Percentiles rank a stretch among this genome's conserved stretches.
Conservation (phyloP, 2,797 vertebrate genomes). For the Periparus ater region DNA sequence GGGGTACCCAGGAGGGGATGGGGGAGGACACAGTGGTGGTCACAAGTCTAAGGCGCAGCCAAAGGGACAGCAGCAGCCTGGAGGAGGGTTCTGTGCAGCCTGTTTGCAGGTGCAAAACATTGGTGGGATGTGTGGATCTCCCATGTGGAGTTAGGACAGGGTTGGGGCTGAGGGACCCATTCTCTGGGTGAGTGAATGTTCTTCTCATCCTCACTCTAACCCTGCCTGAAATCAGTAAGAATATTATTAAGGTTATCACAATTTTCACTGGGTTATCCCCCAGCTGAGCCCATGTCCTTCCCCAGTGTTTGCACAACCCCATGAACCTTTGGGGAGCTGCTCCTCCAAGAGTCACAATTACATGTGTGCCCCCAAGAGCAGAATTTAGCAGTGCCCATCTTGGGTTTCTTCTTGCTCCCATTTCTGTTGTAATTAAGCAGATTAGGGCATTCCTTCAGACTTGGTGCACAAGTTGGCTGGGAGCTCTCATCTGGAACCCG, state of each 20-base stretch:
- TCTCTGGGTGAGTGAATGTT: neutral
- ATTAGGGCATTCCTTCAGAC: neutral
- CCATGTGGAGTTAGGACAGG: rapidly evolving
- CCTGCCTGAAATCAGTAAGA: neutral
- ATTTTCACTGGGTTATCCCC: neutral
- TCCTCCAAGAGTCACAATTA: neutral
- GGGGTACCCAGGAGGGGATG: rapidly evolving
- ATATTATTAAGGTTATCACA: neutral
- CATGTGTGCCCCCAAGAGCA: rapidly evolving
- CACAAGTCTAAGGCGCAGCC: neutral
- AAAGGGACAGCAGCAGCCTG: neutral
- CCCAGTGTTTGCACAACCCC: rapidly evolving
- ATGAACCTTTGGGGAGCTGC: neutral
- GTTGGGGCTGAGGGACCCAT: neutral
- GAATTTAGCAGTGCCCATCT: neutral
- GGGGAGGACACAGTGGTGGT: neutral
- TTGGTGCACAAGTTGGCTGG: too few species aligned
- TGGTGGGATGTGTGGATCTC: neutral
- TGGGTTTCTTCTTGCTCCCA: neutral
- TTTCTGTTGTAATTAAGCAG: neutral
- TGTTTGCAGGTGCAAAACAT: neutral
- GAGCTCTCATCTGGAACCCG: neutral
- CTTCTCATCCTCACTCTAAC: neutral
- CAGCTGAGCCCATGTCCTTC: neutral
- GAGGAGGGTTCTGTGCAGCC: neutral